phyloP scores from a whole-genome alignment of 1,140 invertebrate species.

The Pseudachorutes palmiensis region DNA sequence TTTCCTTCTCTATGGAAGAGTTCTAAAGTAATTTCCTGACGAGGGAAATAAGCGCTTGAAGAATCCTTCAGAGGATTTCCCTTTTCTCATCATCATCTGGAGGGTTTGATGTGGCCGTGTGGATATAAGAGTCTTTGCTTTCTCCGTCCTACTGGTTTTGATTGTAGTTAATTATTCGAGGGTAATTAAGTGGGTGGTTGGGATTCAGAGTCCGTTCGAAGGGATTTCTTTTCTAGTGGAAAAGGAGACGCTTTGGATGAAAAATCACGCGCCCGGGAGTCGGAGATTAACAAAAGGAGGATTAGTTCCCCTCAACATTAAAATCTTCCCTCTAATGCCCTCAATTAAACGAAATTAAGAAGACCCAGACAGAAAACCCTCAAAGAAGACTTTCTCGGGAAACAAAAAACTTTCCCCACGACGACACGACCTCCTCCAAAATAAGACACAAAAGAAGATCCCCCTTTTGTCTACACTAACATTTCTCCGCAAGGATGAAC shows the following conservation, averaged over 20 bases:
- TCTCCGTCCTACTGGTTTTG: no score
- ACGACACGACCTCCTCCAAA: no score
- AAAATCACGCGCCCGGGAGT: conserved; percentile 1
- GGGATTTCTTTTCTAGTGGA: neutral
- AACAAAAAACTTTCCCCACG: no score
- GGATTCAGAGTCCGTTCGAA: conserved; percentile 1
- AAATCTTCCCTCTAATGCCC: conserved; percentile 11
- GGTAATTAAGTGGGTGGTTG: conserved; percentile 12
- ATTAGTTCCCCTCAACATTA: conserved; percentile 12
- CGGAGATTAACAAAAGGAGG: conserved; percentile 11
- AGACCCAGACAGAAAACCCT: neutral
- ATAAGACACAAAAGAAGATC: no score
- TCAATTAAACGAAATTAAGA: conserved; percentile 12
- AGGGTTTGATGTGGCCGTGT: neutral
- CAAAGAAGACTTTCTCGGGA: neutral
- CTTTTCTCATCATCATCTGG: neutral
- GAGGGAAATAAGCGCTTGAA: no score
- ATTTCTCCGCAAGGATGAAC: no score
- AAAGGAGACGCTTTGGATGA: conserved; percentile 5
- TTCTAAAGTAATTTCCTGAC: no score
- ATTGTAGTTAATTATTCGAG: conserved; percentile 9
- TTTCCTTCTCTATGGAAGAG: no score
- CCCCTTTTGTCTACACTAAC: no score
- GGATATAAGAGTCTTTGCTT: no score
- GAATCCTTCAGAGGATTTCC: neutral